Evolutionary conservation across 2,113 vertebrate genomes (phyloP).

Genomic region (Cynopterus brachyotis): DNA sequence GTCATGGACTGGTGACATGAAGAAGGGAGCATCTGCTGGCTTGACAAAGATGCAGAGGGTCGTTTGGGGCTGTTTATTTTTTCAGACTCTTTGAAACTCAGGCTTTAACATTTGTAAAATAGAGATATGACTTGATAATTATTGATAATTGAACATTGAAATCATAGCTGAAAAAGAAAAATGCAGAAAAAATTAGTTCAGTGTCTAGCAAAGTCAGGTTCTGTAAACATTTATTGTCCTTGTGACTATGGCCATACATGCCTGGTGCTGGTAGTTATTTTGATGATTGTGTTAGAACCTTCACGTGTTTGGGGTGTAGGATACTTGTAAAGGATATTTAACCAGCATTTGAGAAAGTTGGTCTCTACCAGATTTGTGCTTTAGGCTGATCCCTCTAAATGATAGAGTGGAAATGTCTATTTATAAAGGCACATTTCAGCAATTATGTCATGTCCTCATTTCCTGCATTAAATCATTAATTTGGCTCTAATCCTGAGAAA

Average conservation of each 20-base stretch:
- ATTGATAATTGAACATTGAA: background rate
- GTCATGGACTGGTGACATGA: no score
- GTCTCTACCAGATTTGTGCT: background rate
- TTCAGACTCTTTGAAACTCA: background rate
- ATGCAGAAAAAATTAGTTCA: background rate
- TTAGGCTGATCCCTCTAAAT: background rate
- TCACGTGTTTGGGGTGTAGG: background rate
- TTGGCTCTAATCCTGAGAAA: conserved; percentile 4
- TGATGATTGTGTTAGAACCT: background rate
- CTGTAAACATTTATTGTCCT: background rate
- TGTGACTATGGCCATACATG: accelerated
- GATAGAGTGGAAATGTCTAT: background rate
- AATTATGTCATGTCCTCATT: background rate
- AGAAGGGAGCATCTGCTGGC: accelerated
- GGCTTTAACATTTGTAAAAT: background rate
- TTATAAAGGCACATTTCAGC: background rate
- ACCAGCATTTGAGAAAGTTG: background rate
- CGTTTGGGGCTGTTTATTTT: background rate
- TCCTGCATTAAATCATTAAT: background rate
- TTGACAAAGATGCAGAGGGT: background rate
- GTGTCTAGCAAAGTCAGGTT: background rate
- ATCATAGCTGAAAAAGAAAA: background rate
- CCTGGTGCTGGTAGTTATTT: no score
- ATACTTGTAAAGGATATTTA: background rate
- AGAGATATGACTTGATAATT: background rate